Base-by-base conservation (phyloP, 2,797 vertebrate species). In the Pelodytes ibericus region DNA sequence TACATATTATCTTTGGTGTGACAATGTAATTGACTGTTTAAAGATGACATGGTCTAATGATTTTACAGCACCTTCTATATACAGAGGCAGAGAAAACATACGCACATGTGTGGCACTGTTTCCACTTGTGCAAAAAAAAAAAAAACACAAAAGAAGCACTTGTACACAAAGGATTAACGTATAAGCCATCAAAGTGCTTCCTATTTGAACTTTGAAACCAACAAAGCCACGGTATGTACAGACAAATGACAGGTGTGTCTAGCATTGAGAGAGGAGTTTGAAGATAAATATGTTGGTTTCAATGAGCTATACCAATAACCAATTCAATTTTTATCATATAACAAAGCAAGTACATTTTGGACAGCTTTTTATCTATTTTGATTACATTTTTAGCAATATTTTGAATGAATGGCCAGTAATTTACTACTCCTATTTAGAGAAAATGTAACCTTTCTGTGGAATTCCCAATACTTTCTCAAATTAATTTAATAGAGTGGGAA, bases 161-260 rank as follows among this genome's bases (percentile, higher is more conserved):
- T 77, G 61, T 47, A 71, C 60, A 77, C 67, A 71, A 13, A 26
- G 66, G 68, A 66, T 77, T 71, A 65, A 66, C 20, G 11, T 31
- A 26, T 44, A 77, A 77, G 16, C 53, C 75, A 77, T 71, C 75
- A 77, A 77, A 77, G 75, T 65, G 39, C 53, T 76, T 77, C 62
- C 66, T 72, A 77, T 77, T 72, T 72, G 68, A 77, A 77, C 75
- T 71, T 59, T 64, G 24, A 77, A 71, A 72, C 61, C 75, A 72
- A 63, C 33, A 41, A 72, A 72, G 27, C 53, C 44, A 44, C 20
- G 71, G 69, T 72, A 44, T 76, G 66, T 36, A 44, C 30, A 57
- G 49, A n/a, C 22, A n/a, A 71, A 71, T 62, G 49, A n/a, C 26
- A 71, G 74, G 67, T 71, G 66, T 76, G 74, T 36, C 33, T 26